Base-by-base conservation (phyloP, 2,113 vertebrate species). In the Eonycteris spelaea region DNA sequence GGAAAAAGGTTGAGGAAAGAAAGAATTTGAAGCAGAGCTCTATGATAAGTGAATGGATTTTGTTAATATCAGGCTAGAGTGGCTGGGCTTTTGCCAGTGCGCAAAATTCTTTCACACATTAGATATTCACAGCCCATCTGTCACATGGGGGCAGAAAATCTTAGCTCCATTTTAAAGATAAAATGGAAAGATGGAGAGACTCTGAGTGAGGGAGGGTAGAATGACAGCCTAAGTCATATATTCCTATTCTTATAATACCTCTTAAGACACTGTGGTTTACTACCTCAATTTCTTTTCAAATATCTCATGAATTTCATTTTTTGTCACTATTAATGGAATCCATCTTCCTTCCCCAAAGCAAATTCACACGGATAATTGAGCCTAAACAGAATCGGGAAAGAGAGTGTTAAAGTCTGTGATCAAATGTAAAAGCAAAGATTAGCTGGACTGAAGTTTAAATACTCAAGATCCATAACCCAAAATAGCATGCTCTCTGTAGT, bases 251-350 rank as follows among this genome's bases (percentile, higher is more conserved):
- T 78, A 43, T 5, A 91, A 59, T 21, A 79, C 10, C 79, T 90
- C 26, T 61, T 59, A 30, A 68, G 38, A 53, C 5, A 33, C 15
- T 55, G 22, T 83, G 38, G 16, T 30, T 86, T 35, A 73, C 40
- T 48, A 67, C 14, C 35, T 87, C 11, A 48, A 40, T 24, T 84
- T 71, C 40, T 71, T 55, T 15, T 9, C 13, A 80, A 71, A n/a
- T 90, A 70, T 80, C 33, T 18, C 13, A 88, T 38, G 57, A 90
- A 91, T 94, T 86, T 65, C 9, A n/a, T 91, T 92, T 92, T 92
- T 59, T 70, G 7, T 86, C 55, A 33, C 21, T 35, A 38, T 80
- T 75, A 89, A 63, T 88, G 45, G 12, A 73, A 35, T 33, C 45
- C n/a, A 84, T 51, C 6, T 82, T 43, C 14, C 30, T 86, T 71